phyloP scores from a whole-genome alignment of 2,113 vertebrate species.

The Eclectus roratus region DNA sequence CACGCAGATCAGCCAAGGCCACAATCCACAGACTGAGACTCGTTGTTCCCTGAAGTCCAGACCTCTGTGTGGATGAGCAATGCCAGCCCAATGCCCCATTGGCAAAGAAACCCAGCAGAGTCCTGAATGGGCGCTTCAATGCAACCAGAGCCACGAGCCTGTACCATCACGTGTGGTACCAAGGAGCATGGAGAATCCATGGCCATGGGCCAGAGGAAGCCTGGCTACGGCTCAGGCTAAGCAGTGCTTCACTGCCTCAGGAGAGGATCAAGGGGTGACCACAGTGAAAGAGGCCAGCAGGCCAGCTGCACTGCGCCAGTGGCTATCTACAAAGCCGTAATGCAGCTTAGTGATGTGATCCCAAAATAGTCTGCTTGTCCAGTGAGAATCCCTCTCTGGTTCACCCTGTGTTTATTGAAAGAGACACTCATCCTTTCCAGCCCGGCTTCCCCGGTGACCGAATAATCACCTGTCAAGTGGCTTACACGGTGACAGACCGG shows the following conservation, averaged over 20 bases:
- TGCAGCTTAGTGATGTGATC: background rate
- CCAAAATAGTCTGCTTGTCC: background rate
- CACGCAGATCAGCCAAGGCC: background rate
- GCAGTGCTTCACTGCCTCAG: background rate
- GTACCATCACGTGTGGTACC: background rate
- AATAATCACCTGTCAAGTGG: conserved; percentile 47
- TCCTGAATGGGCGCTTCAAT: background rate
- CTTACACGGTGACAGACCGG: background rate
- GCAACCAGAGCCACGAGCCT: fast-evolving
- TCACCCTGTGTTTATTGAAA: background rate
- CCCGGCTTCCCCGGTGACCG: background rate
- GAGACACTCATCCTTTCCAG: conserved; percentile 5
- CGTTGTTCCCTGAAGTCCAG: background rate
- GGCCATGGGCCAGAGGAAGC: background rate
- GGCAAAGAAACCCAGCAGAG: background rate
- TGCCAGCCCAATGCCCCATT: background rate
- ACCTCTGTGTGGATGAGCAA: background rate
- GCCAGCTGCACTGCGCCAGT: background rate
- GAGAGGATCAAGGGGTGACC: background rate
- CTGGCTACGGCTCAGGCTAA: background rate
- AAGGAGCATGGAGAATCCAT: background rate
- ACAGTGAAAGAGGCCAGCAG: background rate
- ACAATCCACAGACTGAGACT: background rate
- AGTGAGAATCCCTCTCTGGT: background rate
- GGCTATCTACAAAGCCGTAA: background rate